Percentiles rank a stretch among this genome's conserved stretches.
These are phyloP conservation scores for Rhogogaster chlorosoma DNA, from an alignment of 2,888 invertebrate genomes.

Conservation along the genomic window DNA sequence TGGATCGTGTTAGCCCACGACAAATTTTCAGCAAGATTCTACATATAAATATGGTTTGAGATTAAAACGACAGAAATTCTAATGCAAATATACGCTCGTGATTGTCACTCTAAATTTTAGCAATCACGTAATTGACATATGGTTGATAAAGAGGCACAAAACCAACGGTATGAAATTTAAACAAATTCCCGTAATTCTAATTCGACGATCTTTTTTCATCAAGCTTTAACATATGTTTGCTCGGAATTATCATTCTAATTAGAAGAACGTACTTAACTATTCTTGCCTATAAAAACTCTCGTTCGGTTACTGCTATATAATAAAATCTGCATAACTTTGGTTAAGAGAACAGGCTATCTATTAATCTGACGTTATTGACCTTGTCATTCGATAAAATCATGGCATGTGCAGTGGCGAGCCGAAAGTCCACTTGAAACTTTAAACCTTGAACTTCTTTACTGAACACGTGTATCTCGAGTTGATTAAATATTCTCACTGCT, in stretches of 20 bases:
- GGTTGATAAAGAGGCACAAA: not conserved
- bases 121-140: not conserved
- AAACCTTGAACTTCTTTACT: slow-evolving; percentile 33
- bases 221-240: not conserved
- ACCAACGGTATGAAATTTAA: not conserved
- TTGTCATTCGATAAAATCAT: not conserved
- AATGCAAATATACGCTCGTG: not conserved
- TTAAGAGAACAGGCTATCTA: not conserved
- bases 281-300: not conserved
- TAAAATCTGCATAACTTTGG: not conserved
- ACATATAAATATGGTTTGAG: not conserved
- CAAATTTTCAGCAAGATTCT: slow-evolving; percentile 14
- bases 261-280: not conserved
- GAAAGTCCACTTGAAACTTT: not conserved
- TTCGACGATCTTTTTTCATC: not conserved
- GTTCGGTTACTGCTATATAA: not conserved
- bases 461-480: slow-evolving; percentile 8
- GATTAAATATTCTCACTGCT: slow-evolving; percentile 26
- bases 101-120: not conserved
- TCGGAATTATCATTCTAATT: not conserved
- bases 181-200: not conserved
- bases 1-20: slow-evolving; percentile 16
- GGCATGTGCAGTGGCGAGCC: not conserved
- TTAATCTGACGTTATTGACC: not conserved
- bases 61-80: not conserved